Evolutionary conservation across 2,888 invertebrate genomes (phyloP), one percentile per base, ranked within the genome.

Genomic region (Calephelis perditalis): DNA sequence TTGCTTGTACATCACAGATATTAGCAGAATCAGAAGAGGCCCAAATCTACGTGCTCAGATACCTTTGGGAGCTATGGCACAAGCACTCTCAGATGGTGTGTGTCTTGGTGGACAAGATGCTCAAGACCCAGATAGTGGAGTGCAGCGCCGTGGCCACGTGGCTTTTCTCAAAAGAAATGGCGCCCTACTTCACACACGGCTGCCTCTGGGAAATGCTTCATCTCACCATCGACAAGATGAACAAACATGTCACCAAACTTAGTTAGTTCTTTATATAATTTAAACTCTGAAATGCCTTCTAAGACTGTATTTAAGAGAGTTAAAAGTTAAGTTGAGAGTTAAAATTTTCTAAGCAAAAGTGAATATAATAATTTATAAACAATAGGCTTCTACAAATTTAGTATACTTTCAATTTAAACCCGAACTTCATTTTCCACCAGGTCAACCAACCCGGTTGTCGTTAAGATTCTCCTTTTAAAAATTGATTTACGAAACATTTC

Each of bases 201-300:
- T 98, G 97, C 81, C 93, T 99, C 26, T 99, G 99, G 99, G 99
- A 99, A 90, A 95, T 99, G 64, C 92, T 99, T 60, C 98, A 99
- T 83, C 90, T 97, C 63, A 99, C 99, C 3, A 97, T 99, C 58
- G 96, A 96, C 73, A 99, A 98, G 90, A 98, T 99, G 96, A 98
- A 97, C 78, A 97, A 97, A 76, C 97, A 98, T 74, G 98, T 99
- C 3, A 94, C 95, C 1, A 97, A 97, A 77, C 87, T 97, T 62
- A 93, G 93, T 86, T 78, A 91, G 92, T 89, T 43, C 35, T 52
- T 10, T 35, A 2, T 11, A 37, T 56, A 1, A 15, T 15, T 15
- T 15, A 15, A 15, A 15, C 15, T 15, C 15, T 15, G 15, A 15
- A 15, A 15, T 15, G 15, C 15, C 15, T 15, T 15, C 11, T 40